Evolutionary conservation across 2,797 vertebrate species (phyloP), one percentile per base, ranked within the genome.

Genomic region (Pseudopleuronectes americanus): DNA sequence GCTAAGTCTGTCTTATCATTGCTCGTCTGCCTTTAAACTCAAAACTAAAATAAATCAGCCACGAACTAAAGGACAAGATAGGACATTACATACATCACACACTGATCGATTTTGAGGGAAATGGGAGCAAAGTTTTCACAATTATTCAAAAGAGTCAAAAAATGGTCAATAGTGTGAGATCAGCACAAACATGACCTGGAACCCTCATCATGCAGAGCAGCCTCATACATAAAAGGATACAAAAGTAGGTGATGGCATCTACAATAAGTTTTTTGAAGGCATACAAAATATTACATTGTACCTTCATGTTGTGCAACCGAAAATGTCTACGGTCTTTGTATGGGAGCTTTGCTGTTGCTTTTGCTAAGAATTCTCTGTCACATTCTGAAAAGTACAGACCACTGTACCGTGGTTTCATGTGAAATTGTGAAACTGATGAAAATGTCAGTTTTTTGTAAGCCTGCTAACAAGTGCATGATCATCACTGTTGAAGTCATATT

Each of bases 401-500:
- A 49, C 49, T 49, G 9, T 47, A 48, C 19, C 61, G 12, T 62
- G 67, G 49, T 57, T 76, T 31, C 9, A 52, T 41, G 28, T 70
- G 23, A 74, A 61, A 36, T 28, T 17, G n/a, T 64, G 33, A 75
- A 70, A 56, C 43, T 4, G 4, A 64, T 74, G 8, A 36, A 58
- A 14, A 23, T 59, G 16, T 85, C 86, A 67, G 31, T 87, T 81
- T 90, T 89, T 86, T 74, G 48, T 74, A 87, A 64, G 68, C 91
- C 91, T 90, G 87, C 84, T 90, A 89, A 91, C 86, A 90, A 90
- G 83, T 95, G 94, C 95, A 95, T 96, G 95, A 94, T 93, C 85
- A 90, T 94, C 88, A 91, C 91, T 87, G 83, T 85, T 92, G 91
- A 93, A 89, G 52, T 73, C 12, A 38, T 41, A 26, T 77, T 92